Conservation (phyloP, 1,140 invertebrate species). For the Pentalonia nigronervosa region DNA sequence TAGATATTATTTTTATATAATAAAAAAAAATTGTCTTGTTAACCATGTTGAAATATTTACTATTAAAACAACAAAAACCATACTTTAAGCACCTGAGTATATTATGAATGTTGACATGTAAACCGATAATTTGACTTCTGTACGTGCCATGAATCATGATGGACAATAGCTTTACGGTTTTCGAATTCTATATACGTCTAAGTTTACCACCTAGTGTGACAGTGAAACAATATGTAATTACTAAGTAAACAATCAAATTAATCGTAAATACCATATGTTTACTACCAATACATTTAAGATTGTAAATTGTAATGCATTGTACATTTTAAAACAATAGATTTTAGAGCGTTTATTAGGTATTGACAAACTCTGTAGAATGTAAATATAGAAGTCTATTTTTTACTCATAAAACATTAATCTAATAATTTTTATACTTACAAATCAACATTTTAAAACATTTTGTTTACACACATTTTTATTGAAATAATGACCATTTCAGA, state of each 20-base stretch:
- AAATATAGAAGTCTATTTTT: no score
- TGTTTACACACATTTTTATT: no score
- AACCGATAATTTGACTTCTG: background rate
- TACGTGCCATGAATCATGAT: background rate
- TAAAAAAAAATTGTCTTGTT: background rate
- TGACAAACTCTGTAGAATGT: no score
- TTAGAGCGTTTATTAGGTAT: no score
- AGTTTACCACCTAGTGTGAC: background rate
- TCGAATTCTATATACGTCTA: background rate
- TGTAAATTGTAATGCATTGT: background rate
- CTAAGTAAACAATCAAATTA: background rate
- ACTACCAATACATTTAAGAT: background rate
- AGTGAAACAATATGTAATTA: background rate
- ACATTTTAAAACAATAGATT: no score
- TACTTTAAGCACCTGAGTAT: background rate
- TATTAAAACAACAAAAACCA: background rate
- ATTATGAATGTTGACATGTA: background rate
- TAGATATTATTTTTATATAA: background rate
- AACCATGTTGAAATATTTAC: background rate
- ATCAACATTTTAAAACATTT: no score
- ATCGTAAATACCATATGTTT: background rate
- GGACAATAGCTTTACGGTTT: background rate
- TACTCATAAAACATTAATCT: no score
- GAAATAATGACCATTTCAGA: no score
- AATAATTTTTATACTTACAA: no score